Conservation (phyloP, 2,888 invertebrate genomes). For the Drosophila histrio region DNA sequence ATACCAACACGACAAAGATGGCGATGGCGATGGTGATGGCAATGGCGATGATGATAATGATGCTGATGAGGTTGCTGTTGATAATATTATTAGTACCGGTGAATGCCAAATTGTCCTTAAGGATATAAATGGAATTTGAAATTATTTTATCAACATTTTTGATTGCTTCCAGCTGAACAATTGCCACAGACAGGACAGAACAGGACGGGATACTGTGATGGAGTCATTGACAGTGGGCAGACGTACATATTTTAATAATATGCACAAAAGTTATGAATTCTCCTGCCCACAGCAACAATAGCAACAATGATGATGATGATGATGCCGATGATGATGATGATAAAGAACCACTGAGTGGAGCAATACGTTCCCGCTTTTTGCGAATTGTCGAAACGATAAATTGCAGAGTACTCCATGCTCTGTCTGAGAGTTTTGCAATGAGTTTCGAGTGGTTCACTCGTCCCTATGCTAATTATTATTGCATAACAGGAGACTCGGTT, state of each 20-base stretch:
- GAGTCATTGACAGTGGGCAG: slow-evolving; percentile 63
- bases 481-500: slow-evolving; percentile 24
- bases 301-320: slow-evolving; percentile 1
- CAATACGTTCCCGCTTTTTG: slow-evolving; percentile 58
- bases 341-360: slow-evolving; percentile 29
- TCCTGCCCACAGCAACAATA: slow-evolving; percentile 38
- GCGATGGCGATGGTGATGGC: slow-evolving; percentile 3
- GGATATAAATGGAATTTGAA: slow-evolving; percentile 80
- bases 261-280: slow-evolving; percentile 77
- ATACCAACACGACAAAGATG: slow-evolving; percentile 35
- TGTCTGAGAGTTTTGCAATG: slow-evolving; percentile 9
- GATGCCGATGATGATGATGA: slow-evolving; percentile 13
- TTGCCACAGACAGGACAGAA: slow-evolving; percentile 41
- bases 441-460: slow-evolving; percentile 24
- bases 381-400: slow-evolving; percentile 61
- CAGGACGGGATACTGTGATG: neutral
- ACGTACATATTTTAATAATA: slow-evolving; percentile 64
- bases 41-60: slow-evolving; percentile 1
- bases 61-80: slow-evolving; percentile 54
- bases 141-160: slow-evolving; percentile 81
- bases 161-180: slow-evolving; percentile 80
- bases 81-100: slow-evolving; percentile 79
- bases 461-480: slow-evolving; percentile 75
- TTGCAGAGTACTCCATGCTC: slow-evolving; percentile 32
- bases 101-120: slow-evolving; percentile 80